Evolutionary conservation across 2,797 vertebrate species (phyloP), one percentile per base, ranked within the genome.

Genomic region (Thalassophryne amazonica): DNA sequence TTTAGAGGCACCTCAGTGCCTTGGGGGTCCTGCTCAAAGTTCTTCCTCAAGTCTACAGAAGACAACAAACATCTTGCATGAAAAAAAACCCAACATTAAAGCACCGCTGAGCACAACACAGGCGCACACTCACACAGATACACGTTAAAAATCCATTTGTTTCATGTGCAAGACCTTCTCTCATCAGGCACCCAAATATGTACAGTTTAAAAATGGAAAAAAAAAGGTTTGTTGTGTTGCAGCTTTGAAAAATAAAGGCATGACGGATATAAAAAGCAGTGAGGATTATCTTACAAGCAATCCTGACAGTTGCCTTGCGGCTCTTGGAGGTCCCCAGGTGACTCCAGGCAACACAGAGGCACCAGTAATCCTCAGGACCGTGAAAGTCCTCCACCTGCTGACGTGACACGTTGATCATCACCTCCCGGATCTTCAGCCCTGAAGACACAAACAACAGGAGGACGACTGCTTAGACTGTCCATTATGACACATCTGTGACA

Each of bases 361-460:
- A 99, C 97, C 97, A 99, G 48, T 95, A 99, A 70, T 99, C 95
- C 75, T 98, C 96, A 0, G 95, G 96, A 4, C 97, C 96, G 0
- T 98, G 95, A 25, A 98, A 98, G 80, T 99, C 97, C 66, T 99
- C 97, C 80, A 99, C 97, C 87, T 99, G 97, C 90, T 98, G 95
- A 32, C 97, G 92, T 0, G 95, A 96, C 53, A 99, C 94, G 7
- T 98, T 98, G 89, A 98, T 99, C 81, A 91, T 92, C 67, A 98
- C 96, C 78, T 98, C 95, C 0, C 93, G 91, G 43, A 96, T 90
- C 78, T 94, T 96, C 86, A 96, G 23, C 31, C 97, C 97, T 99
- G 88, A 45, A 13, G 68, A 71, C 11, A 13, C 12, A 24, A 21
- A 40, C 22, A 41, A 5, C 36, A 58, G 33, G 61, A 0, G 0